phyloP scores from a whole-genome alignment of 2,797 vertebrate species.

The Trematomus bernacchii region DNA sequence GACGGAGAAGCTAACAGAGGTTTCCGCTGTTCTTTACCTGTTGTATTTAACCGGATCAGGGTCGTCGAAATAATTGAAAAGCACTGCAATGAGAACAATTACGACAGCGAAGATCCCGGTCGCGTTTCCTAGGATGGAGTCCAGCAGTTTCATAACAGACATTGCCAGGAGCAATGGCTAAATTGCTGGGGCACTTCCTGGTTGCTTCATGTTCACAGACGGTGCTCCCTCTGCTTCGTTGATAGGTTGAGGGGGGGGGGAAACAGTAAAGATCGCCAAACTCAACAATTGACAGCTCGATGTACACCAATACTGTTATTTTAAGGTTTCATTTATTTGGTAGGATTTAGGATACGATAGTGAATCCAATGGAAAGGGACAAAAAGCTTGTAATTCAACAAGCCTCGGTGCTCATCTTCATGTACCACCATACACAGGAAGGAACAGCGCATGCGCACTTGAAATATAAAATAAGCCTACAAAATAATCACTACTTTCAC shows the following conservation, averaged over 20 bases:
- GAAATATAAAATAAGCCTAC: background rate
- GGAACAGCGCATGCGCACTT: slow-evolving; percentile 44
- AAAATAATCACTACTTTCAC: too few species aligned
- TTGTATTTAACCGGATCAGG: slow-evolving; percentile 57
- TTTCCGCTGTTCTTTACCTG: slow-evolving; percentile 68
- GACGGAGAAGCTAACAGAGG: background rate
- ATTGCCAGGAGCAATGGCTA: rapidly evolving
- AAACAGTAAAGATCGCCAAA: background rate
- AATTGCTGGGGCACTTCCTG: slow-evolving; percentile 63
- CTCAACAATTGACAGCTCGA: too few species aligned
- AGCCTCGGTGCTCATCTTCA: background rate
- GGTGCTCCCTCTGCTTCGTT: background rate
- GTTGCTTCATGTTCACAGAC: slow-evolving; percentile 36
- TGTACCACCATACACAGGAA: background rate
- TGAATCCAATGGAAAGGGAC: background rate
- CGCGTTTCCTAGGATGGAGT: slow-evolving; percentile 37
- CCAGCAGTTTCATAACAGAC: slow-evolving; percentile 44
- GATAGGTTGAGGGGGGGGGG: background rate
- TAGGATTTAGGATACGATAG: too few species aligned
- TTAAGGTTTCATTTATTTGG: background rate
- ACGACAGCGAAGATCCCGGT: slow-evolving; percentile 49
- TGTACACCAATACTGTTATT: background rate
- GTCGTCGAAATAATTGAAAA: slow-evolving; percentile 74
- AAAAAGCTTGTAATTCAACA: background rate
- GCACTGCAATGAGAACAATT: slow-evolving; percentile 58